Evolutionary conservation across 2,113 vertebrate genomes (phyloP), one percentile per base, ranked within the genome.

Genomic region (Aptenodytes patagonicus): DNA sequence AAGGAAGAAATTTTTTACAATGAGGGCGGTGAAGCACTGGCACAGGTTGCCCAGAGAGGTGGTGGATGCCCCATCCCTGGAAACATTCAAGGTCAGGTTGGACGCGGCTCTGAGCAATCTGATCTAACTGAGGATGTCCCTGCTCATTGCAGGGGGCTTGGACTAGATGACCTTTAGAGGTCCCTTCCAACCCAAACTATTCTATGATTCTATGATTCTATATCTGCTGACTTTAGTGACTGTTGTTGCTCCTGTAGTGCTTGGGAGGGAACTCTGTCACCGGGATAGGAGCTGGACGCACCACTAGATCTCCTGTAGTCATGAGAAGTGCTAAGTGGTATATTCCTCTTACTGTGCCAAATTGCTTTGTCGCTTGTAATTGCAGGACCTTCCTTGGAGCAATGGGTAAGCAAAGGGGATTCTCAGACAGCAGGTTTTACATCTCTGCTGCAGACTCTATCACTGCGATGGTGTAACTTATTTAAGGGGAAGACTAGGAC

Each of bases 281-380:
- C 0, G 0, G 31, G 17, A 24, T 11, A 62, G 42, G 38, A 86
- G 34, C n/a, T 38, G 47, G 10, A n/a, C 0, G 2, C 0, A 2
- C 14, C 1, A 2, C 32, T 31, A 64, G 47, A 42, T 72, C 18
- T 38, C 2, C 5, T 71, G 38, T n/a, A 29, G 55, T 51, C 17
- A 11, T n/a, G 29, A 78, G 77, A 82, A 40, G 21, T 92, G 85
- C 40, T 34, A 40, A 83, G 68, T 46, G 62, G 36, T 73, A 76
- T 57, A 69, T 57, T 3, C 9, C 32, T 64, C 65, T 40, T 52
- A 2, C 52, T 61, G 57, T 68, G 49, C 40, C 47, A 65, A 79
- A 79, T 71, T 86, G 6, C 61, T 52, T 76, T 61, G 52, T n/a
- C n/a, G 24, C 42, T 85, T 90, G 26, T 57, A 55, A 65, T 72